Conservation (phyloP, 2,888 invertebrate genomes). For the Macrosiphum euphorbiae region DNA sequence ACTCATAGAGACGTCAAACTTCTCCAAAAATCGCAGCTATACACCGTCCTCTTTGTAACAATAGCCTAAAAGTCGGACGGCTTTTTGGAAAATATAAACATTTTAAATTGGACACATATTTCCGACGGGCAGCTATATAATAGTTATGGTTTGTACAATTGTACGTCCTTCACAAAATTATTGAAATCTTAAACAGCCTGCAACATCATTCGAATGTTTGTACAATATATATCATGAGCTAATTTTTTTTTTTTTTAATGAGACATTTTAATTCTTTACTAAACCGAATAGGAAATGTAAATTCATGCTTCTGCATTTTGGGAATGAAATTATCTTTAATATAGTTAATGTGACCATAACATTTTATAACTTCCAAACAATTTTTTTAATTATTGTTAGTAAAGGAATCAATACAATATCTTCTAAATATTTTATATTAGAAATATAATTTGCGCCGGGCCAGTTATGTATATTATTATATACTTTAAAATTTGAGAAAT, state of each 20-base stretch:
- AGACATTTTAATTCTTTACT: not conserved
- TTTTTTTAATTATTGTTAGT: not conserved
- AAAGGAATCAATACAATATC: not conserved
- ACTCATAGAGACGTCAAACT: no score
- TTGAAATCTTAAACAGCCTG: no score
- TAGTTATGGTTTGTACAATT: no score
- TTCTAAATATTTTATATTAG: conserved; percentile 14
- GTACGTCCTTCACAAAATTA: no score
- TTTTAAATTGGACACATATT: no score
- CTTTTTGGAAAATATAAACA: no score
- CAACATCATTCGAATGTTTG: no score
- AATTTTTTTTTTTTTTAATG: not conserved
- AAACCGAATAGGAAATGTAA: not conserved
- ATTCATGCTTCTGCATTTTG: not conserved
- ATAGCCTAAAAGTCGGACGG: no score
- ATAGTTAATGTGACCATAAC: no score
- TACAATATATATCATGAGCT: not conserved
- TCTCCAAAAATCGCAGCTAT: no score
- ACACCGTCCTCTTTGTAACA: no score
- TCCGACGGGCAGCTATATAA: no score
- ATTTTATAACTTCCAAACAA: not conserved
- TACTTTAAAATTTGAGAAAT: not conserved
- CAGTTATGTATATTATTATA: not conserved
- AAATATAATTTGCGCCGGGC: not conserved
- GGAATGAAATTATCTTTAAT: not conserved